Evolutionary conservation across 2,113 vertebrate species (phyloP).

Genomic region (Erythrolamprus reginae): DNA sequence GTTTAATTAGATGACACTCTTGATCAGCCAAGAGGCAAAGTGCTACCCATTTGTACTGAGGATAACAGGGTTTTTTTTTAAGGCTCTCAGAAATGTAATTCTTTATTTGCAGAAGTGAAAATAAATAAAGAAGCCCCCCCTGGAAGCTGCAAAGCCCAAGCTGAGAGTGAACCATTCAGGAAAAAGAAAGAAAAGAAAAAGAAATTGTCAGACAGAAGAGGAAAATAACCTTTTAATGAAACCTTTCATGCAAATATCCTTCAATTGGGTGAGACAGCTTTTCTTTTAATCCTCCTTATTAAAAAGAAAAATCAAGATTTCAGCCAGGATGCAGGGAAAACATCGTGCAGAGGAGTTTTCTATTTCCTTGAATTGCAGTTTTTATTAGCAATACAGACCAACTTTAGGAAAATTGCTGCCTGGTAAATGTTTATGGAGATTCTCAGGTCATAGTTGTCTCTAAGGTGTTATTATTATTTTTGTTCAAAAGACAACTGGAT

Average conservation of each 20-base stretch:
- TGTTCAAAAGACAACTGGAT: neutral
- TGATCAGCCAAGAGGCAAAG: conserved; percentile 51
- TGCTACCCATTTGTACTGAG: conserved; percentile 46
- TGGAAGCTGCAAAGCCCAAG: conserved; percentile 20
- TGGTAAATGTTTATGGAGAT: neutral
- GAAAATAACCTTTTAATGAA: conserved; percentile 16
- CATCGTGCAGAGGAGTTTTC: neutral
- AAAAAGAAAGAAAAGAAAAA: neutral
- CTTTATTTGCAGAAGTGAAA: conserved; percentile 45
- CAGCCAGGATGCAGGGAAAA: neutral
- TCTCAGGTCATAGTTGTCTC: neutral
- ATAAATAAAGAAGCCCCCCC: conserved; percentile 37
- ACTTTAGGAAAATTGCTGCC: neutral
- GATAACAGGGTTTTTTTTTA: conserved; percentile 45
- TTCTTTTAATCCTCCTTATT: neutral
- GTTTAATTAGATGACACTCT: conserved; percentile 51
- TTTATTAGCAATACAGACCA: neutral
- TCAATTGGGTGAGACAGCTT: neutral
- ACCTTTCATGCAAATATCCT: conserved; percentile 8
- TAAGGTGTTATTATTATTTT: neutral
- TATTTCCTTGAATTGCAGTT: neutral
- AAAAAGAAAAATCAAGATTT: neutral
- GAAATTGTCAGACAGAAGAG: conserved; percentile 16
- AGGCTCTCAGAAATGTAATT: conserved; percentile 23
- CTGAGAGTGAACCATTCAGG: conserved; percentile 14